Evolutionary conservation across 2,797 vertebrate species (phyloP), one percentile per base, ranked within the genome.

Genomic region (Lithobates pipiens): DNA sequence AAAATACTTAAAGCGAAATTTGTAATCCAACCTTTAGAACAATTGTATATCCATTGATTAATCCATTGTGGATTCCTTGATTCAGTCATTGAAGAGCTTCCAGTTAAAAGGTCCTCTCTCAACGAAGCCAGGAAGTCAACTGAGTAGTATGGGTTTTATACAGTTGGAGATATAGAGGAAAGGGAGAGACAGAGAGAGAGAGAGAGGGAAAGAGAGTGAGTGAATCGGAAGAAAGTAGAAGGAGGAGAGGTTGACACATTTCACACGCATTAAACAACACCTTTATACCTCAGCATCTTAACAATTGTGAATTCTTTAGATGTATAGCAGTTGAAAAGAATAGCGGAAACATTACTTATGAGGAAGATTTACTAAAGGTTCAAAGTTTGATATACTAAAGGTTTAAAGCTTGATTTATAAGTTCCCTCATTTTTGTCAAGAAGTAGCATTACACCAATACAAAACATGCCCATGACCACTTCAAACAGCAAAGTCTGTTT

Each of bases 151-250:
- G 21, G 46, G 21, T 50, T 27, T 23, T 4, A 18, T 27, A 1
- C 23, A 27, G 11, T 39, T 42, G 21, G 10, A 25, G 36, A 27
- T 27, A 73, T 11, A 44, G 39, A 39, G 21, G 71, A 44, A 39
- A 73, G 71, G 15, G 69, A 72, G 25, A 39, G 13, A 72, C 6
- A 70, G 8, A 70, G 34, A 29, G 18, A 68, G 36, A 73, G 23
- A 71, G 71, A 44, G 71, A 73, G 71, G 8, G 69, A 72, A 71
- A 71, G 46, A n/a, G 50, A 81, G 8, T 34, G 79, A 9, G 73
- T 50, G 73, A 54, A 13, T 65, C n/a, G 44, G 71, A 39, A 9
- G 18, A 34, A 7, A 21, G 57, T 7, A 65, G 9, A 23, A 65
- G n/a, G 7, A 54, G 50, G 16, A 54, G 16, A 54, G 16, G 50